Evolutionary conservation across 2,888 invertebrate species (phyloP), one percentile per base, ranked within the genome.

Genomic region (Rotaria magnacalcarata): DNA sequence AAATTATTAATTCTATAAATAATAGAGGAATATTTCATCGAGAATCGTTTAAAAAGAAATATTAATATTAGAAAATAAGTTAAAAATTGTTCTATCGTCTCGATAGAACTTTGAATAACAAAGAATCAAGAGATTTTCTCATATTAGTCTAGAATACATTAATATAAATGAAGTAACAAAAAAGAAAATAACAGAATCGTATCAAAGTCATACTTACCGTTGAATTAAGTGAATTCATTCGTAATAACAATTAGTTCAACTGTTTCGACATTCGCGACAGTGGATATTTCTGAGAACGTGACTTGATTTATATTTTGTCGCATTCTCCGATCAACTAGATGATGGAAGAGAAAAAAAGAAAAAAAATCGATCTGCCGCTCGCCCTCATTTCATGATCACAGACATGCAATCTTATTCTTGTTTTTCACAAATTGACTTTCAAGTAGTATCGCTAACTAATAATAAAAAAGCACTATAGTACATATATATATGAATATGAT

Each of bases 381-480:
- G 1, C 58, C 7, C 67, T 67, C 67, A 67, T 27, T 67, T 67
- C 34, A 67, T 67, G 67, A 67, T 67, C 67, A 67, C 14, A n/a
- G 67, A 67, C 67, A 67, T 16, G 67, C 67, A 67, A 67, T 67
- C 67, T 67, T 67, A 27, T 16, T 67, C 27, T 67, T 67, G 27
- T 67, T 34, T 34, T 67, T 67, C 67, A 67, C 67, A 67, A 67
- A 67, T 67, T 67, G 67, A 67, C 67, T 67, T 67, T 67, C 34
- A 67, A 67, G 67, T 67, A 24, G 34, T 67, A 67, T 67, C 67
- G 34, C 27, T 67, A 2, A 27, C 67, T 34, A 67, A 67, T 67
- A 67, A 67, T 34, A n/a, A 67, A 27, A 27, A 67, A 34, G 34
- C 2, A 67, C 27, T 27, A 10, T 34, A 27, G 34, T 5, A 67